Evolutionary conservation across 2,888 invertebrate genomes (phyloP).

Genomic region (Catocala fraxini): DNA sequence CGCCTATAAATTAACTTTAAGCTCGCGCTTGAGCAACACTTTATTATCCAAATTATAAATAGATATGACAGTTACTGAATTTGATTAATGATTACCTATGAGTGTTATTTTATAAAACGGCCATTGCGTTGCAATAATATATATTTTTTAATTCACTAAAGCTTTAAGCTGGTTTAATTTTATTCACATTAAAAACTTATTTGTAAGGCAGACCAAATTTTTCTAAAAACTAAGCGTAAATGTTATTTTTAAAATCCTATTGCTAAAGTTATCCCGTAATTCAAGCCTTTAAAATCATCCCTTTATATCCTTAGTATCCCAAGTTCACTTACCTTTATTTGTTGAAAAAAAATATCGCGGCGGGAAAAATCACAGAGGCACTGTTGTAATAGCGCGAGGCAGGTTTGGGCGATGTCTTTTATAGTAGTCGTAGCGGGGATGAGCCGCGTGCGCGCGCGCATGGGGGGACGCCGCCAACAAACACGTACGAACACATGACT

Average conservation of each 20-base stretch:
- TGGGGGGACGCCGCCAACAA: conserved; percentile 65
- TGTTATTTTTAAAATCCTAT: conserved; percentile 1
- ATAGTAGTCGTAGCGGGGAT: conserved; percentile 84
- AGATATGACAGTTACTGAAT: background rate
- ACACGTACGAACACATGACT: conserved; percentile 55
- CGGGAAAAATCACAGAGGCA: conserved; percentile 85
- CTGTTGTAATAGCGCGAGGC: conserved; percentile 87
- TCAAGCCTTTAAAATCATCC: conserved; percentile 55
- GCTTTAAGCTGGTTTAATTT: background rate
- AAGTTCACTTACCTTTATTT: conserved; percentile 81
- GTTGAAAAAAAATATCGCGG: conserved; percentile 77
- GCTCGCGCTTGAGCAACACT: conserved; percentile 45
- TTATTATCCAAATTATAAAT: conserved; percentile 22
- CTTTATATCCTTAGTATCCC: conserved; percentile 56
- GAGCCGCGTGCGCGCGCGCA: conserved; percentile 62
- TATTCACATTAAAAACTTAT: background rate
- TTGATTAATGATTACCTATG: background rate
- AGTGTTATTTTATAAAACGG: background rate
- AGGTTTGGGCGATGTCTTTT: conserved; percentile 81
- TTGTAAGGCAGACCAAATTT: background rate
- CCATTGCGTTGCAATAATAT: background rate
- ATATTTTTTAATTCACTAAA: background rate
- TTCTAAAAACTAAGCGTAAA: too few relatives aligned
- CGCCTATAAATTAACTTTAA: conserved; percentile 43
- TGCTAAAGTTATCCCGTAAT: conserved; percentile 20